These are phyloP conservation scores for Cathartes aura DNA, from an alignment of 2,113 vertebrate species.

Conservation along the genomic window DNA sequence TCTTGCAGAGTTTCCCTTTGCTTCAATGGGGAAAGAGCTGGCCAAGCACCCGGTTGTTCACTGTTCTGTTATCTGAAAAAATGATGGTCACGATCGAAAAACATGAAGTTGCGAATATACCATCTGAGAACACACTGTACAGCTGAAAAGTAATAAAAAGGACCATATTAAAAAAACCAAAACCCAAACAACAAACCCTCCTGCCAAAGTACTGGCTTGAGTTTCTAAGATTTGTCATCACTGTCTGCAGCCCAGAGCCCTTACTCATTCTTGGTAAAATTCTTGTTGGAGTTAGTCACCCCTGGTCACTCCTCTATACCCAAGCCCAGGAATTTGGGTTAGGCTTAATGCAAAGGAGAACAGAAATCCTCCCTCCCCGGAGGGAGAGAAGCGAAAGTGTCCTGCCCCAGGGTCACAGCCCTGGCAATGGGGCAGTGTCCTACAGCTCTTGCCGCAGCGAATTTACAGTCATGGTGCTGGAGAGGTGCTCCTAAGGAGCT, in stretches of 20 bases:
- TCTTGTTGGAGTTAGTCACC: background rate
- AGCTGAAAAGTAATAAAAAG: background rate
- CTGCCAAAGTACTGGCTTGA: background rate
- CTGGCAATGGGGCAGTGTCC: background rate
- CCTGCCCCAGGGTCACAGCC: background rate
- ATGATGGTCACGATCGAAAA: background rate
- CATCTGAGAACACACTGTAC: background rate
- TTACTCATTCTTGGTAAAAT: background rate
- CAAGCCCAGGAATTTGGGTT: background rate
- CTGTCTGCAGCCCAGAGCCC: background rate
- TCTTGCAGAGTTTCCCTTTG: background rate
- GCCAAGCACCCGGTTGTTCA: background rate
- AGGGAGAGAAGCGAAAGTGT: background rate
- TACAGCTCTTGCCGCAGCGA: background rate
- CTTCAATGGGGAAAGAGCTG: background rate
- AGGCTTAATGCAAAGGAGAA: background rate
- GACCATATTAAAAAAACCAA: background rate
- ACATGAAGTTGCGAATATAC: background rate
- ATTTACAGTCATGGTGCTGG: background rate
- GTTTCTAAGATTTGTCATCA: constrained; percentile 3
- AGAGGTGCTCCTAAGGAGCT: background rate
- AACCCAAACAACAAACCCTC: background rate
- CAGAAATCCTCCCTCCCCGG: background rate
- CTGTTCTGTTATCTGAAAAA: background rate
- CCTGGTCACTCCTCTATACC: background rate